Conservation (phyloP, 2,797 vertebrate genomes). For the Tolypeutes matacus region DNA sequence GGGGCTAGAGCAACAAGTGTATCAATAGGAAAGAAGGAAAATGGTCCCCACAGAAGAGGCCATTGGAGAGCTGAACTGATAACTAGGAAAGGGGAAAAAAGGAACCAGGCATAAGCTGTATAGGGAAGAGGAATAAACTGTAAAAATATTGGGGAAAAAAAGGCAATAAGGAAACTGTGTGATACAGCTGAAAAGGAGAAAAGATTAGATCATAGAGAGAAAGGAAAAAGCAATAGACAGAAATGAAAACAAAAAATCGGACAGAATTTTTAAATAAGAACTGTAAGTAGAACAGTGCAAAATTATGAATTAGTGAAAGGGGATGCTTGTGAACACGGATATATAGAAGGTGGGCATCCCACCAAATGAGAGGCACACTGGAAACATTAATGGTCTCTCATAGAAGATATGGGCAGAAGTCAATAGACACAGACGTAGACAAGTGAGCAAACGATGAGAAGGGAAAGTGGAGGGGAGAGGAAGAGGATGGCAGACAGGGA, state of each 20-base stretch:
- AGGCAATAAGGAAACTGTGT: conserved; percentile 72
- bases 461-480: neutral
- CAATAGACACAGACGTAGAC: conserved; percentile 64
- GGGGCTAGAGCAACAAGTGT: conserved; percentile 45
- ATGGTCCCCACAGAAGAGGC: conserved; percentile 62
- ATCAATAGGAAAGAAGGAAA: conserved; percentile 76
- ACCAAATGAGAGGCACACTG: conserved; percentile 72
- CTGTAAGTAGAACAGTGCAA: conserved; percentile 67
- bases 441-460: conserved; percentile 39
- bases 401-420: conserved; percentile 46
- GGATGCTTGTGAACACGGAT: conserved; percentile 59
- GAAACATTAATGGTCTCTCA: conserved; percentile 72
- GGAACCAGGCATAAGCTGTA: neutral
- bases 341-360: conserved; percentile 32
- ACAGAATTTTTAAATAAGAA: conserved; percentile 50
- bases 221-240: neutral
- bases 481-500: neutral
- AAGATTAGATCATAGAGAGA: conserved; percentile 64
- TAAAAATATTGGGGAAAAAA: conserved; percentile 13
- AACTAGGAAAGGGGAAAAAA: conserved; percentile 43
- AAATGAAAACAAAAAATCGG: conserved; percentile 51
- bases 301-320: conserved; percentile 74
- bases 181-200: conserved; percentile 57
- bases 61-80: conserved; percentile 75
- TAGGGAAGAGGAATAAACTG: conserved; percentile 53